Conservation (phyloP, 35 echinoderm and acorn worm genomes). For the Amphiura filiformis region DNA sequence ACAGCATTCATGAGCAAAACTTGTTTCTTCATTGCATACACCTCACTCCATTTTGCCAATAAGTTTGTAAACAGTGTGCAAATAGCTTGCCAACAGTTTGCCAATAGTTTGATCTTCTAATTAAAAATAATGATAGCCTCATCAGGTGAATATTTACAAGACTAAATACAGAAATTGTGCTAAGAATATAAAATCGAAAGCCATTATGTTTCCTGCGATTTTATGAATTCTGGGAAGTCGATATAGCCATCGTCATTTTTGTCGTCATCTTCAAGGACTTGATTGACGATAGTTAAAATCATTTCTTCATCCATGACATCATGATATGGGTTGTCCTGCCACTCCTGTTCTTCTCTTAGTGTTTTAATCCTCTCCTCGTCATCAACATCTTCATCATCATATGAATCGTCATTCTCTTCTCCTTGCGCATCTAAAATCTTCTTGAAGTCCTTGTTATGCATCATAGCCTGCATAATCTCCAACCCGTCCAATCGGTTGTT, state of each 20-base stretch:
- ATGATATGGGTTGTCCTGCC: neutral
- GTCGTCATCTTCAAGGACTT: constrained; percentile 50
- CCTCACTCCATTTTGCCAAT: no score
- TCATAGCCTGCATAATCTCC: constrained; percentile 55
- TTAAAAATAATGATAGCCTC: no score
- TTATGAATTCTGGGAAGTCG: constrained; percentile 43
- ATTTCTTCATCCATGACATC: neutral
- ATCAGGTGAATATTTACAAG: no score
- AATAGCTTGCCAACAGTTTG: no score
- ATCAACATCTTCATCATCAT: constrained; percentile 21
- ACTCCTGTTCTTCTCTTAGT: neutral
- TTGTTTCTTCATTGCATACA: no score
- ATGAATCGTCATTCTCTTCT: neutral
- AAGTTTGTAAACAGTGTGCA: no score
- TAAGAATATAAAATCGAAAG: no score
- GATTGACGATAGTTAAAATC: neutral
- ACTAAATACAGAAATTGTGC: no score
- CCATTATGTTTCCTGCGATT: neutral
- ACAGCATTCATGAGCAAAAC: no score
- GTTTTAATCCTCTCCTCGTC: neutral
- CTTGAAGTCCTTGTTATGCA: constrained; percentile 36
- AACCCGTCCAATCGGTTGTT: constrained; percentile 66
- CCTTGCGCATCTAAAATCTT: neutral
- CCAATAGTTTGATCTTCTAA: no score
- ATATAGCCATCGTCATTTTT: constrained; percentile 48